Base-by-base conservation (phyloP, 2,113 vertebrate genomes). In the Hyla sarda region DNA sequence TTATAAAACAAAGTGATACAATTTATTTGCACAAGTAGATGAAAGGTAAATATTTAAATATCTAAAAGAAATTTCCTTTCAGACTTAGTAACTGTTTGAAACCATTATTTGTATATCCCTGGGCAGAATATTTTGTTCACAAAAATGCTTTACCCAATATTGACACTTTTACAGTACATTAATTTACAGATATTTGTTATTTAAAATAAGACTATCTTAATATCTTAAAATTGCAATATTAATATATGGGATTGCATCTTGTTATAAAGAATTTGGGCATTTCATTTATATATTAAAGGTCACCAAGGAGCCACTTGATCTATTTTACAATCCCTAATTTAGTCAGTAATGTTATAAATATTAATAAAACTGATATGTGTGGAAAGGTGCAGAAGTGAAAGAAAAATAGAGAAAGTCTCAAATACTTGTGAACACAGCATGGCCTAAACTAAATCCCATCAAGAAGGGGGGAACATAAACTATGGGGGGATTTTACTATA, bases 31-130 rank as follows among this genome's bases (percentile, higher is more conserved):
- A 72, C 25, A 56, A 21, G 32, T 25, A 73, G 69, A 73, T 72
- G 30, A 58, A 83, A 83, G 67, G 54, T 72, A 73, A 83, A 83
- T 73, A 83, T 83, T 72, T 34, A 72, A 73, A 73, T n/a, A 54
- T 41, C 21, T 13, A 37, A 10, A 56, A 54, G 23, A 73, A 83
- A 71, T 82, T 48, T 52, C 62, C 47, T 72, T 79, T 60, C 52
- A 79, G 17, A 19, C 47, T 34, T 5, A 32, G 30, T 48, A 69
- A 82, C 69, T 5, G 17, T 48, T 71, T 54, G 25, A 83, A 82
- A 69, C 19, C 47, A 34, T 50, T 82, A 71, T 71, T 82, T 50
- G 23, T 30, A 48, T 13, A 32, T 82, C 16, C 28, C 19, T 50
- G 23, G 41, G 34, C 52, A 79, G 13, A 79, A 79, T 41, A 56